Percentiles rank a stretch among this genome's conserved stretches.
These are phyloP conservation scores for Charadrius vociferus DNA, from an alignment of 2,113 vertebrate species.

Conservation along the genomic window DNA sequence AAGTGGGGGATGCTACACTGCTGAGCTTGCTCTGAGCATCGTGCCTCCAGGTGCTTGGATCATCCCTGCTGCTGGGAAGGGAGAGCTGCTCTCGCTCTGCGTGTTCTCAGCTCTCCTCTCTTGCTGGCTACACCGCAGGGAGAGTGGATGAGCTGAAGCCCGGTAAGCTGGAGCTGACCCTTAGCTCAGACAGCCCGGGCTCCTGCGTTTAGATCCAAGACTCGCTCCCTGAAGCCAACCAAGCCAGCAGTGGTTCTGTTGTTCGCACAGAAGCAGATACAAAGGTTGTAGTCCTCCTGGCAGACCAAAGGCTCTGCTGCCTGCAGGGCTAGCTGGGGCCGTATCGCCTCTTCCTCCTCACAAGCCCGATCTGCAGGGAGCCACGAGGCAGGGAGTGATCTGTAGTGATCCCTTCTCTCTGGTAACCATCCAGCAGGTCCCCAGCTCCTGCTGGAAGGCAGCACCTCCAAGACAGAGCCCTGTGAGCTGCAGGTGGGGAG, in stretches of 20 bases:
- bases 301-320: background rate
- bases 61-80: background rate
- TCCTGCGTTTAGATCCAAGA: background rate
- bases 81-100: background rate
- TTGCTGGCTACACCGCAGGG: background rate
- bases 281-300: background rate
- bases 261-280: background rate
- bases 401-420: background rate
- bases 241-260: background rate
- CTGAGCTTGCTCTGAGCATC: background rate
- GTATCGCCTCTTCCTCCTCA: background rate
- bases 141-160: background rate
- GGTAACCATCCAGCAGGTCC: background rate
- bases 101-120: background rate
- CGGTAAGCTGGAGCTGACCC: background rate
- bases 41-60: background rate
- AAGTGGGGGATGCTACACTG: background rate
- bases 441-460: background rate
- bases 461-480: background rate
- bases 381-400: background rate
- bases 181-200: background rate
- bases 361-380: accelerated
- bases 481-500: background rate
- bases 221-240: background rate
- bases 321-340: background rate